Percentiles rank a stretch among this genome's conserved stretches.
phyloP scores from a whole-genome alignment of 2,797 vertebrate genomes.

The Brachymystax lenok region DNA sequence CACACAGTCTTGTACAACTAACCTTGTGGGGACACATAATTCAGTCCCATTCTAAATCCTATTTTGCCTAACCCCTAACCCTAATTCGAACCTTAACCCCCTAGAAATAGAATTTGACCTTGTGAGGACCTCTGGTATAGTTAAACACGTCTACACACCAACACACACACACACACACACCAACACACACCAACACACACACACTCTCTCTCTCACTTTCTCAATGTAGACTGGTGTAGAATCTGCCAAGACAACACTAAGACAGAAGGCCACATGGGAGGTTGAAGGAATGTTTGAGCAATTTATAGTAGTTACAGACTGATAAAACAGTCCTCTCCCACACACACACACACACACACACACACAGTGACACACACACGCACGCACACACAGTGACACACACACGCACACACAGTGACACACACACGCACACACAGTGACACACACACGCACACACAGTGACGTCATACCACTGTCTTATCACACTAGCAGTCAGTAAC shows the following conservation, averaged over 20 bases:
- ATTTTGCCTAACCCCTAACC: background rate
- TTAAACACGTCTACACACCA: background rate
- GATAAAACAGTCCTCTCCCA: background rate
- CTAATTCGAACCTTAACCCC: background rate
- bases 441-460: background rate
- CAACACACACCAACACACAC: background rate
- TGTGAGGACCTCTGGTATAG: background rate
- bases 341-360: no score
- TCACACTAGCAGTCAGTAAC: no score
- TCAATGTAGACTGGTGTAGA: no score
- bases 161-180: background rate
- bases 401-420: no score
- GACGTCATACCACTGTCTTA: background rate
- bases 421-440: no score
- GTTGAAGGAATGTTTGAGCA: background rate
- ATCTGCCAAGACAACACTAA: background rate
- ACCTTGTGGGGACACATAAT: no score
- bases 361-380: no score
- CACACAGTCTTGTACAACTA: background rate
- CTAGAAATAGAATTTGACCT: no score
- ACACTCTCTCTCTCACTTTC: no score
- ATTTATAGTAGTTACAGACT: background rate
- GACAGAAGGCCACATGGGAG: background rate
- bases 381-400: background rate
- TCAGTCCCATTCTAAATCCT: no score